Percentiles rank a stretch among this genome's conserved stretches.
Evolutionary conservation across 2,113 vertebrate species (phyloP).

Genomic region (Prunella himalayana): DNA sequence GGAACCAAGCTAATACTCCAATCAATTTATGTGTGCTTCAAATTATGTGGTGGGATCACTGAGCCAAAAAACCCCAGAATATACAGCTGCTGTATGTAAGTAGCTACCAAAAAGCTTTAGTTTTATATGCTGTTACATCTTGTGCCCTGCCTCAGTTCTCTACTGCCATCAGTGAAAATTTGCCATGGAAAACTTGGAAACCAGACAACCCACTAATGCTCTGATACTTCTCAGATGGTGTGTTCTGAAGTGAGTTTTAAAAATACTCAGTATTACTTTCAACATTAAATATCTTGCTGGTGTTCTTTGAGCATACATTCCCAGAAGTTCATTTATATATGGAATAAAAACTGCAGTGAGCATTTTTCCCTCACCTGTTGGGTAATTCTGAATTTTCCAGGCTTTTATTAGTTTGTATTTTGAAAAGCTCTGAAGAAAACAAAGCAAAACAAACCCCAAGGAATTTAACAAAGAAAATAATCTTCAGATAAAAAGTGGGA

Average conservation of each 20-base stretch:
- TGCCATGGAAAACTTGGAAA: background rate
- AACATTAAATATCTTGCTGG: background rate
- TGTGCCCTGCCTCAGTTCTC: background rate
- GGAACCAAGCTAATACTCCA: background rate
- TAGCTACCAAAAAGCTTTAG: background rate
- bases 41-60: background rate
- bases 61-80: constrained; percentile 15
- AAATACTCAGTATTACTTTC: background rate
- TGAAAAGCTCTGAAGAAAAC: background rate
- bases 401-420: background rate
- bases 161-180: background rate
- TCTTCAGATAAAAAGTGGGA: background rate
- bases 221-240: background rate
- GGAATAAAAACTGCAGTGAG: background rate
- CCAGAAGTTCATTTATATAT: background rate
- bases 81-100: background rate
- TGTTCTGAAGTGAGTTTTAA: constrained; percentile 7
- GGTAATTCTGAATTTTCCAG: background rate
- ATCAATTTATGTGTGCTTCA: background rate
- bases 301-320: background rate
- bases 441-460: background rate
- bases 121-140: background rate
- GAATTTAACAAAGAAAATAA: background rate
- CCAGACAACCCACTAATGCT: background rate
- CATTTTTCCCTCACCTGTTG: background rate